Conservation (phyloP, 2,113 vertebrate species). For the Ursus arctos region DNA sequence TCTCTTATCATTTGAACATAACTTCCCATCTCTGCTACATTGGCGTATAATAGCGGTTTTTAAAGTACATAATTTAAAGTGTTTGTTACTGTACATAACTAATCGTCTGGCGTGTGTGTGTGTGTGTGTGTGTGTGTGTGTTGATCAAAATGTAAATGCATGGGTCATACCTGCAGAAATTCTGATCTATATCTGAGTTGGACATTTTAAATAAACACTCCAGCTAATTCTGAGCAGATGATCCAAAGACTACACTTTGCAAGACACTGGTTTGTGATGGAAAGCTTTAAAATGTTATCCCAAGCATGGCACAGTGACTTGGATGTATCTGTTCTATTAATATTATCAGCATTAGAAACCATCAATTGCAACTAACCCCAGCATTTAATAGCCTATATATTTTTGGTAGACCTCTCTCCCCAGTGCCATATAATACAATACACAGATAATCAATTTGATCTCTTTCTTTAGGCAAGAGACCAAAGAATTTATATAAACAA, state of each 20-base stretch:
- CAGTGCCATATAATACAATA: slow-evolving; percentile 54
- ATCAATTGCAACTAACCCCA: slow-evolving; percentile 61
- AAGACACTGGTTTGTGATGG: neutral
- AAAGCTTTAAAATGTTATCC: slow-evolving; percentile 50
- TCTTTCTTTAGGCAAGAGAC: slow-evolving; percentile 68
- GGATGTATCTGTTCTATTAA: slow-evolving; percentile 57
- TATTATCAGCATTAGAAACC: slow-evolving; percentile 61
- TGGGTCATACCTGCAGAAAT: neutral
- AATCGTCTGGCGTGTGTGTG: neutral
- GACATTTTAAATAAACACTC: neutral
- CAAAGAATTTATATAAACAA: slow-evolving; percentile 78
- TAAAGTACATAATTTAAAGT: slow-evolving; percentile 40
- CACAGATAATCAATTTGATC: slow-evolving; percentile 72
- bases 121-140: neutral
- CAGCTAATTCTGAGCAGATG: neutral
- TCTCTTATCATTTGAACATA: slow-evolving; percentile 3
- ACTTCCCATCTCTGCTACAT: neutral
- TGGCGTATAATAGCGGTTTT: neutral
- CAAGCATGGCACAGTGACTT: neutral
- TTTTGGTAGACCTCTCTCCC: slow-evolving; percentile 60
- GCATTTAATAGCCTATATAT: slow-evolving; percentile 72
- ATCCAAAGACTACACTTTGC: neutral
- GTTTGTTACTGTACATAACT: neutral
- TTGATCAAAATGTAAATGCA: neutral
- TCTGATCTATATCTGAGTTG: neutral